A percentile compares a stretch with the other conserved stretches of the same genome.
Conservation (phyloP, 2,888 invertebrate genomes). For the Aromia moschata region DNA sequence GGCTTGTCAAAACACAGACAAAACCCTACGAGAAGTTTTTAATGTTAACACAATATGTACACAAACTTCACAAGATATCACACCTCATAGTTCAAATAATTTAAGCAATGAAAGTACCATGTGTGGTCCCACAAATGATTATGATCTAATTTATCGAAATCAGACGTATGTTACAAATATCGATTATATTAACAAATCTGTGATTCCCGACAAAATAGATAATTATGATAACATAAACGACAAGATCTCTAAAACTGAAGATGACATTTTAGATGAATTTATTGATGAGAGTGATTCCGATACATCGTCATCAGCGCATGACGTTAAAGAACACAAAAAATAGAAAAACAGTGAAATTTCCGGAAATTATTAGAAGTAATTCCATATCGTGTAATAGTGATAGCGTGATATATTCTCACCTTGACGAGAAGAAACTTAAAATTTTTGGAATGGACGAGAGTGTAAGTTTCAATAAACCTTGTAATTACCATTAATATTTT, state of each 20-base stretch:
- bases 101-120: neutral
- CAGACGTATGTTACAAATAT: conserved; percentile 4
- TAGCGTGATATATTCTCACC: no score
- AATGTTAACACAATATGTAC: conserved; percentile 4
- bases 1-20: conserved; percentile 35
- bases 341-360: no score
- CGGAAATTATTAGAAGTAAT: no score
- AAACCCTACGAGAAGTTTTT: conserved; percentile 25
- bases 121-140: conserved; percentile 1
- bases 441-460: no score
- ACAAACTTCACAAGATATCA: neutral
- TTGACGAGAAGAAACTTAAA: no score
- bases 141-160: conserved; percentile 1
- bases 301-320: neutral
- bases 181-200: conserved; percentile 8
- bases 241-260: conserved; percentile 1
- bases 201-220: neutral
- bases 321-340: no score
- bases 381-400: no score
- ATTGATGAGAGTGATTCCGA: neutral
- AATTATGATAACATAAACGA: neutral
- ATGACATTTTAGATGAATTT: neutral
- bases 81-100: neutral
- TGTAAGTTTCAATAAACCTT: no score
- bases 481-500: no score